Base-by-base conservation (phyloP, 2,888 invertebrate species). In the Zygaena filipendulae region DNA sequence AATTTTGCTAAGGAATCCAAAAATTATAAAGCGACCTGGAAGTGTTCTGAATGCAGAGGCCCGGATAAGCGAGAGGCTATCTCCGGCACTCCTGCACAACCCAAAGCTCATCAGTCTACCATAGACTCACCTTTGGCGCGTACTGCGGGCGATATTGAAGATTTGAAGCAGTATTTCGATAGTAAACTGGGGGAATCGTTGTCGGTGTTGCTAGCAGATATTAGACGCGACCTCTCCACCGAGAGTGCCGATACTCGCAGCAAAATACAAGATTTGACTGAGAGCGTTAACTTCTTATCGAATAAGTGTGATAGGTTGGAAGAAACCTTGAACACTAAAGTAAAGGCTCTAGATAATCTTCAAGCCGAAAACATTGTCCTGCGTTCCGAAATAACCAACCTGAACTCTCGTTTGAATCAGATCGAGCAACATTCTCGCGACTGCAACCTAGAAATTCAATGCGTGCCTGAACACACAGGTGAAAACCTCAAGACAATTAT, bases 101-200 rank as follows among this genome's bases (percentile, higher is more conserved):
- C 21, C n/a, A 21, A 21, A 21, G 8, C 8, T 21, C 21, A 21
- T 21, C 3, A 29, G 28, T 30, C 36, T 36, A 32, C 27, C 35
- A 27, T 25, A 35, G 27, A 19, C 32, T 37, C 33, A 40, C 42
- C 40, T 34, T 36, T 35, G 35, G 38, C 42, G 37, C 25, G 32
- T 29, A 32, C 36, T 33, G 43, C 35, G 29, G 26, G 29, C 36
- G n/a, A n/a, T n/a, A n/a, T n/a, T n/a, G n/a, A n/a, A n/a, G n/a
- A n/a, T n/a, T n/a, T n/a, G n/a, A n/a, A n/a, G n/a, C n/a, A n/a
- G n/a, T n/a, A n/a, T n/a, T n/a, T n/a, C n/a, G n/a, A n/a, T n/a
- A n/a, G n/a, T n/a, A n/a, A n/a, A n/a, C n/a, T n/a, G n/a, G n/a
- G n/a, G n/a, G n/a, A n/a, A n/a, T n/a, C n/a, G n/a, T n/a, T n/a